Conservation (phyloP, 2,113 vertebrate genomes). For the Neotoma lepida region DNA sequence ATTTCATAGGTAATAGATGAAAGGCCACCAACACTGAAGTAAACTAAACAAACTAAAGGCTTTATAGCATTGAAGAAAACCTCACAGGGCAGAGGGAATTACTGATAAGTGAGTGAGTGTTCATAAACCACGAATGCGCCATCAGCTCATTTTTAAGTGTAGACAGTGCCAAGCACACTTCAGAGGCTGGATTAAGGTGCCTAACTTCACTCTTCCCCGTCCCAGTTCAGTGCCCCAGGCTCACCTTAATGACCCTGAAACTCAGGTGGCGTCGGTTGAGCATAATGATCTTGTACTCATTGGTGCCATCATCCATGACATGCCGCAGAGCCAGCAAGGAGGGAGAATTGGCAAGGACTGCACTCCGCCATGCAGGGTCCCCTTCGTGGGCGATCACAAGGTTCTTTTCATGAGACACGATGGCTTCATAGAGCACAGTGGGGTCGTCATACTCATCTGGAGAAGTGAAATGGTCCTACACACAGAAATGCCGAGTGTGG, state of each 20-base stretch:
- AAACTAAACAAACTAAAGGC: not conserved
- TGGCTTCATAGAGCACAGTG: constrained; percentile 96
- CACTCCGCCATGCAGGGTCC: constrained; percentile 97
- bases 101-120: not conserved
- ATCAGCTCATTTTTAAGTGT: not conserved
- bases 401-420: constrained; percentile 95
- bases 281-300: constrained; percentile 99
- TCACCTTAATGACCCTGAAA: constrained; percentile 97
- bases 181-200: not conserved
- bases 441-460: constrained; percentile 99
- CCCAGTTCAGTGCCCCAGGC: not conserved
- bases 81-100: constrained; percentile 20
- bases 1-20: not conserved
- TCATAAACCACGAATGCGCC: not conserved
- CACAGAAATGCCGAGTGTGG: not conserved
- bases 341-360: constrained; percentile 95
- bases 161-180: not conserved
- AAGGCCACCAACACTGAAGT: not conserved
- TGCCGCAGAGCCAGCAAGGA: constrained; percentile 96
- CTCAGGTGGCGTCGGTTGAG: constrained; percentile 97
- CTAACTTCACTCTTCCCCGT: not conserved
- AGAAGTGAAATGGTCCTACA: constrained; percentile 98
- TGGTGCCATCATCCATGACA: constrained; percentile 97
- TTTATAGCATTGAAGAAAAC: no score
- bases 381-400: constrained; percentile 98